Evolutionary conservation across 2,113 vertebrate species (phyloP).

Genomic region (Struthio camelus): DNA sequence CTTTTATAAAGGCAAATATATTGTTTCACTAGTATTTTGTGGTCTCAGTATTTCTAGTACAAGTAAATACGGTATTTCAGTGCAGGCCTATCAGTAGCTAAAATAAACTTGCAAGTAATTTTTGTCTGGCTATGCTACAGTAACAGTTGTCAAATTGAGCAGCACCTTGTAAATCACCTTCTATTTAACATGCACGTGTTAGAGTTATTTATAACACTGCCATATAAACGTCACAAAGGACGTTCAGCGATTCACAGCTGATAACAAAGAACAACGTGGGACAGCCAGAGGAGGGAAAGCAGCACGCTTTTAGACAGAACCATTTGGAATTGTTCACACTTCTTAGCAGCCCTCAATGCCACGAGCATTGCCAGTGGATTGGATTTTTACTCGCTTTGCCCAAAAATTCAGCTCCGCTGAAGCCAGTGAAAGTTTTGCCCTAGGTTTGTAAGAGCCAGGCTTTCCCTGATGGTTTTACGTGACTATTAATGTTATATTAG

Average conservation of each 20-base stretch:
- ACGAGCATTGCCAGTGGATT: not conserved
- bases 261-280: constrained; percentile 27
- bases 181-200: constrained; percentile 36
- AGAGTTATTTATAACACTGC: constrained; percentile 16
- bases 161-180: constrained; percentile 60
- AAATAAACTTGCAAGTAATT: constrained; percentile 42
- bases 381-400: not conserved
- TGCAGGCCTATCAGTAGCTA: constrained; percentile 13
- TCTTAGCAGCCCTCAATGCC: not conserved
- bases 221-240: constrained; percentile 22
- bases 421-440: not conserved
- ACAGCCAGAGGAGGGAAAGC: not conserved
- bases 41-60: not conserved
- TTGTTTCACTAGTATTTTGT: not conserved
- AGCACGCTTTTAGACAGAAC: not conserved
- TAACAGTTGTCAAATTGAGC: constrained; percentile 59
- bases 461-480: not conserved
- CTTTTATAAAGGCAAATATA: not conserved
- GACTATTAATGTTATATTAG: not conserved
- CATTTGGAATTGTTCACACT: not conserved
- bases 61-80: constrained; percentile 2
- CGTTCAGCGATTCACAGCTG: constrained; percentile 25
- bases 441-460: not conserved
- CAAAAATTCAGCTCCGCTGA: not conserved
- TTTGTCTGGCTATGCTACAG: constrained; percentile 41